Conservation (phyloP, 30 jellyfish, hydroid and myxozoan species). For the Pelagia noctiluca region DNA sequence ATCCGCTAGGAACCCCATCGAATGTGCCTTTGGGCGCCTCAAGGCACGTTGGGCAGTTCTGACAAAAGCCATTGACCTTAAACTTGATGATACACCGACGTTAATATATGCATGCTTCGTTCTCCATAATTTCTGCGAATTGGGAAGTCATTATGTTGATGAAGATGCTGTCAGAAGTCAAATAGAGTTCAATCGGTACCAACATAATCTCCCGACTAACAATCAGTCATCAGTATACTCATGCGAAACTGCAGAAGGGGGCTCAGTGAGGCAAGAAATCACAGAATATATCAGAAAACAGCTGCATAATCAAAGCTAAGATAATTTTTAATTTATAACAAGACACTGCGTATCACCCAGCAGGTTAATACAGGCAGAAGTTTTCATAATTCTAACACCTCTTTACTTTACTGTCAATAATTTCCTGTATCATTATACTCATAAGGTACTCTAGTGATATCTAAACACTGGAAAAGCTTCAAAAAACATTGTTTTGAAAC, state of each 20-base stretch:
- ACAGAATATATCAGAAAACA: constrained; percentile 10
- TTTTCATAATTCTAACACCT: no score
- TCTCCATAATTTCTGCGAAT: constrained; percentile 14
- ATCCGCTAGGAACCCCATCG: constrained; percentile 22
- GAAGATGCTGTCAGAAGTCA: constrained; percentile 9
- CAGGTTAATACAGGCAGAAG: constrained; percentile 11
- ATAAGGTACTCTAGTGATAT: no score
- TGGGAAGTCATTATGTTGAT: not conserved
- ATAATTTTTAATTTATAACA: not conserved
- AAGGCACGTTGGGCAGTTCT: constrained; percentile 30
- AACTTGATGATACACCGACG: not conserved
- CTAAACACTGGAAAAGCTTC: no score
- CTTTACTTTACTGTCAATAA: no score
- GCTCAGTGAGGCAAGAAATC: constrained; percentile 30
- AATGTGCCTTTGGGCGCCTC: constrained; percentile 53
- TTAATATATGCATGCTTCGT: constrained; percentile 29
- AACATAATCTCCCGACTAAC: no score
- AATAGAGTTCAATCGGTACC: no score
- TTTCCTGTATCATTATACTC: no score
- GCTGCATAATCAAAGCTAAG: constrained; percentile 25
- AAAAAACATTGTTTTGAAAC: no score
- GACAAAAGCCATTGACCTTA: not conserved
- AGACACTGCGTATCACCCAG: constrained; percentile 11
- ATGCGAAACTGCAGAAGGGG: constrained; percentile 22
- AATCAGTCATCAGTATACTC: no score